Conservation (phyloP, 2,888 invertebrate species). For the Lasiommata megera region DNA sequence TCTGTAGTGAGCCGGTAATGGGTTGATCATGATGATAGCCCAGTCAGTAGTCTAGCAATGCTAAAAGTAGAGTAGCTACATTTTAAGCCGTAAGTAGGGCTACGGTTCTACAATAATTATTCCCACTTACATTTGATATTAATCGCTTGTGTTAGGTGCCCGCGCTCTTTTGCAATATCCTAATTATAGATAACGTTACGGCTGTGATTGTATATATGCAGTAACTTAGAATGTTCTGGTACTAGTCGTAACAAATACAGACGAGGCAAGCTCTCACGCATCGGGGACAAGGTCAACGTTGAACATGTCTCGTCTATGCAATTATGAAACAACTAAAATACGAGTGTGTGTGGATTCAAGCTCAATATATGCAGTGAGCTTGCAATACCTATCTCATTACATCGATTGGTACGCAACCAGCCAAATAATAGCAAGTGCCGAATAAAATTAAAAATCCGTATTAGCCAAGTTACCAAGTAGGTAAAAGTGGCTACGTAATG, state of each 20-base stretch:
- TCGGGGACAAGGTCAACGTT: constrained; percentile 49
- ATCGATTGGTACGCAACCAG: not conserved
- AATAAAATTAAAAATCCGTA: not conserved
- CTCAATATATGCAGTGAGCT: constrained; percentile 8
- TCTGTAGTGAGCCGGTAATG: no score
- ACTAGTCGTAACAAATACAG: not conserved
- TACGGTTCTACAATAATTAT: no score
- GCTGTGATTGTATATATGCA: not conserved
- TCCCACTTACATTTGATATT: not conserved
- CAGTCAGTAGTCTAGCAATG: no score
- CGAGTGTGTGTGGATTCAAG: constrained; percentile 4
- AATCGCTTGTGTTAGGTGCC: not conserved
- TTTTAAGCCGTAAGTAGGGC: no score
- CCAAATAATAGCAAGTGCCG: not conserved
- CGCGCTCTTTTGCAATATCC: not conserved
- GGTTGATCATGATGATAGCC: no score
- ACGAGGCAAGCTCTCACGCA: constrained; percentile 20
- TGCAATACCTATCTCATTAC: not conserved
- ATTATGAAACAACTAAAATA: constrained; percentile 19
- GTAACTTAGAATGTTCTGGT: not conserved
- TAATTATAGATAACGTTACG: not conserved
- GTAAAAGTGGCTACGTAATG: not conserved
- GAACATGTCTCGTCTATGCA: constrained; percentile 33
- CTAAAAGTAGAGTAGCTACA: no score
- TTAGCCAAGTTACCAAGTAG: no score